phyloP scores from a whole-genome alignment of 2,888 invertebrate genomes.

The Prenolepis imparis region DNA sequence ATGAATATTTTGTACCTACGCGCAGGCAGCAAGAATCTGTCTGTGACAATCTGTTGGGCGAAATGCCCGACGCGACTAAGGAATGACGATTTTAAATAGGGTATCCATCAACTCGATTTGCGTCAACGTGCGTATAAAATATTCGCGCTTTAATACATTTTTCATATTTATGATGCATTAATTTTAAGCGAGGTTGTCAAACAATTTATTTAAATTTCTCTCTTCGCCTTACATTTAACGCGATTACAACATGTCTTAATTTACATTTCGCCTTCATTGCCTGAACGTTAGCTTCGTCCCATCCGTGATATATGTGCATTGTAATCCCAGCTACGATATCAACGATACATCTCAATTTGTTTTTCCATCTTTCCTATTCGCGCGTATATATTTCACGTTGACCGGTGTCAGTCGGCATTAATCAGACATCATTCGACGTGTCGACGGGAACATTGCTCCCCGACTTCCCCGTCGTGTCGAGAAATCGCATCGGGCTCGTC shows the following conservation, averaged over 20 bases:
- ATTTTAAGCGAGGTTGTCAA: background rate
- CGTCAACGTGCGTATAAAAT: background rate
- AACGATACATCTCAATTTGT: constrained; percentile 37
- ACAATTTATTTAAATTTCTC: background rate
- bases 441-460: constrained; percentile 33
- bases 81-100: background rate
- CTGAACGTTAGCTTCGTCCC: background rate
- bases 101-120: background rate
- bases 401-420: constrained; percentile 12
- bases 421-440: constrained; percentile 39
- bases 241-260: background rate
- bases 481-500: constrained; percentile 24
- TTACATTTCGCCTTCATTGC: background rate
- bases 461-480: constrained; percentile 7
- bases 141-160: background rate
- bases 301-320: background rate
- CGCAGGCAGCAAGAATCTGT: background rate
- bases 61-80: background rate
- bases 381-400: background rate
- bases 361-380: constrained; percentile 11
- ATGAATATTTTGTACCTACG: background rate
- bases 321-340: background rate
- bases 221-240: background rate
- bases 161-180: background rate
- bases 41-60: background rate